Conservation (phyloP, 2,888 invertebrate species). For the Rhabditoides inermis region DNA sequence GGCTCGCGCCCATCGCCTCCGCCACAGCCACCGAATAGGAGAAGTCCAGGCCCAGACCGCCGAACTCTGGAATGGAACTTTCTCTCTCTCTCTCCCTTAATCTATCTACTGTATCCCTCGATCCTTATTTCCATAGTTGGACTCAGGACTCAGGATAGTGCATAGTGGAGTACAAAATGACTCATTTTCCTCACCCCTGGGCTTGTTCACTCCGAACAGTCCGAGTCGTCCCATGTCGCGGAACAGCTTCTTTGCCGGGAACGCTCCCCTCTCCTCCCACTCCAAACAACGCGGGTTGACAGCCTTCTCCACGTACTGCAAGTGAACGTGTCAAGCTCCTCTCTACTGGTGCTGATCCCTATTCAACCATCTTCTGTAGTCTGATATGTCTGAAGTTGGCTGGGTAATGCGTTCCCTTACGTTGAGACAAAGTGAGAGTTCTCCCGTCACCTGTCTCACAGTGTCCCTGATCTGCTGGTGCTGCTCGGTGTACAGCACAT, state of each 20-base stretch:
- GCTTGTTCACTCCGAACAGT: slow-evolving; percentile 58
- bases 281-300: slow-evolving; percentile 59
- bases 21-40: slow-evolving; percentile 58
- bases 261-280: slow-evolving; percentile 58
- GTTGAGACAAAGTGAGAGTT: too few relatives aligned
- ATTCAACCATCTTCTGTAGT: too few relatives aligned
- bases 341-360: too few relatives aligned
- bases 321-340: neutral
- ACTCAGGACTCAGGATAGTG: neutral
- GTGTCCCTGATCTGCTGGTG: too few relatives aligned
- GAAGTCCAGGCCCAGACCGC: slow-evolving; percentile 60
- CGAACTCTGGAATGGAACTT: slow-evolving; percentile 55
- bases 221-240: slow-evolving; percentile 59
- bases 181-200: slow-evolving; percentile 53
- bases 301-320: slow-evolving; percentile 50
- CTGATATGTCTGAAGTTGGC: too few relatives aligned
- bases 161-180: too few relatives aligned
- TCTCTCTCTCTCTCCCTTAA: neutral
- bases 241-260: slow-evolving; percentile 59
- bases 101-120: neutral
- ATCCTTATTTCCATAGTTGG: too few relatives aligned
- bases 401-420: too few relatives aligned
- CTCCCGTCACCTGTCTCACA: too few relatives aligned
- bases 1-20: slow-evolving; percentile 58
- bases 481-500: too few relatives aligned